These are phyloP conservation scores for Proisotoma minuta DNA, from an alignment of 2,888 invertebrate species.

Conservation along the genomic window DNA sequence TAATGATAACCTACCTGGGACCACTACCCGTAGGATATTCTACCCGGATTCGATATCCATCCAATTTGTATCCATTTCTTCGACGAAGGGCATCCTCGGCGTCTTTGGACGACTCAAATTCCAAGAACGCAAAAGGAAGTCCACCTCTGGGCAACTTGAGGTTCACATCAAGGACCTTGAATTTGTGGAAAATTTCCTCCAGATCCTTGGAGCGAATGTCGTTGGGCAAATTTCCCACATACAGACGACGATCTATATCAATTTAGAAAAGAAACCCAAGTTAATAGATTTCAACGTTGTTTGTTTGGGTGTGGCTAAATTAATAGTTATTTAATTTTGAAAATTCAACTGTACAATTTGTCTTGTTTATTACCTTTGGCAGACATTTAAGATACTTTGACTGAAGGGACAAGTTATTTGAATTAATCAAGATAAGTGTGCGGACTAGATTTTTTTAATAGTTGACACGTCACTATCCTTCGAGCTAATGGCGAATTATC, in stretches of 20 bases:
- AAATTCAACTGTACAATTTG: no score
- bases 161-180: conserved; percentile 34
- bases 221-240: conserved; percentile 39
- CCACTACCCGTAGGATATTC: conserved; percentile 35
- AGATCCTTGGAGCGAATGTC: conserved; percentile 37
- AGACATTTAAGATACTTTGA: no score
- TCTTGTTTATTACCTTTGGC: no score
- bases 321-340: no score
- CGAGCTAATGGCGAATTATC: no score
- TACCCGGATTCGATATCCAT: conserved; percentile 31
- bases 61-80: conserved; percentile 30
- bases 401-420: no score
- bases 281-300: no score
- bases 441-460: no score
- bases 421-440: no score
- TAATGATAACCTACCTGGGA: conserved; percentile 7
- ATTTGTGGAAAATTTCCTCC: conserved; percentile 38
- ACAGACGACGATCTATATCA: conserved; percentile 32
- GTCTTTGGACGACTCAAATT: conserved; percentile 35
- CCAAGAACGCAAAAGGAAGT: conserved; percentile 46
- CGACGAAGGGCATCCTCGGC: conserved; percentile 35
- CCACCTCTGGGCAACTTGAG: conserved; percentile 31
- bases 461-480: no score
- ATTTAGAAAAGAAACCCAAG: not conserved
- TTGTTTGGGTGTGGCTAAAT: no score